Evolutionary conservation across 37 sponge, comb jelly and placozoan genomes (phyloP), one percentile per base, ranked within the genome.

Genomic region (Chondrilla cf. caribensis): DNA sequence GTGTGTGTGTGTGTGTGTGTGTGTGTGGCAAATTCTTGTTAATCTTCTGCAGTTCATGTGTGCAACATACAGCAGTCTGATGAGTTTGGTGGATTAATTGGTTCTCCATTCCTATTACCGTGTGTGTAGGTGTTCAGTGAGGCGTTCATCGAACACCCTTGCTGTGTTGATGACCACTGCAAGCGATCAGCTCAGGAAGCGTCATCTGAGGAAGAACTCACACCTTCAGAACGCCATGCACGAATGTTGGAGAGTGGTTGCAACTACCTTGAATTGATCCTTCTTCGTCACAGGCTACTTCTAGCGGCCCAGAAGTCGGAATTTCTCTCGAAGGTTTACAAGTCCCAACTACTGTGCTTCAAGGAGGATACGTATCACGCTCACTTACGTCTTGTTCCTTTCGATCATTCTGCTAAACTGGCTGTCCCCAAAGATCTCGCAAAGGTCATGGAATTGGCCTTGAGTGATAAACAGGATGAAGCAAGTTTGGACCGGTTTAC

Each of bases 331-430:
- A 36, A 29, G 19, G 22, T 83, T 64, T 91, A 91, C 77, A 79
- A 77, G 72, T 39, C 59, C 0, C 91, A 91, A 72, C 70, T 86
- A 26, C 19, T 1, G 0, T 18, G 32, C 15, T 65, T 91, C 24
- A 81, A 86, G 15, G 44, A 40, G 25, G 91, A 91, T 39, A 59
- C 70, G 22, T 87, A 77, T 36, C 91, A 91, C 51, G 81, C 91
- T 77, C 78, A 84, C 68, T 71, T 91, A 22, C 58, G 91, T 15
- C 81, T 51, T 51, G 84, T 84, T 31, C 81, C 82, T 41, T 87
- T 91, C 57, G 84, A 86, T 81, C 81, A 60, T 42, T 77, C 78
- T 2, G 37, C 78, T 18, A 75, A 81, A 38, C 58, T 84, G 0
- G 58, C 84, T 17, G 58, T 76, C 18, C 55, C 70, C 58, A 80